phyloP scores from a whole-genome alignment of 2,888 invertebrate species.

The Brachylomia viminalis region DNA sequence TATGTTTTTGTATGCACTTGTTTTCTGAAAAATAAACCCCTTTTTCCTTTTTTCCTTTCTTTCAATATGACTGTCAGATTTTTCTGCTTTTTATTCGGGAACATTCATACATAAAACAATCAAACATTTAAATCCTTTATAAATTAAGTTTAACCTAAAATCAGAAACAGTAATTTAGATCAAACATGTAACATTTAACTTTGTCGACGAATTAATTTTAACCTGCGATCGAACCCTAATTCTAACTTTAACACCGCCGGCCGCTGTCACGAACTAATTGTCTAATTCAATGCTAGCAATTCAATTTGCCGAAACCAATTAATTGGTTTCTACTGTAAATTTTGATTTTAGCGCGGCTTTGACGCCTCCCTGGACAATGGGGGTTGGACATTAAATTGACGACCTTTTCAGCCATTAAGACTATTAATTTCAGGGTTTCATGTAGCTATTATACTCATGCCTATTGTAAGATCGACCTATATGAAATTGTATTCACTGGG shows the following conservation, averaged over 20 bases:
- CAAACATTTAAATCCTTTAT: neutral
- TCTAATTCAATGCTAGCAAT: slow-evolving; percentile 41
- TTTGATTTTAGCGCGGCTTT: slow-evolving; percentile 53
- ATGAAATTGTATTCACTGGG: slow-evolving; percentile 20
- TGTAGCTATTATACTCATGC: slow-evolving; percentile 30
- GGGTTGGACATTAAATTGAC: slow-evolving; percentile 52
- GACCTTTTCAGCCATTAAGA: slow-evolving; percentile 56
- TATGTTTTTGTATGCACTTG: neutral
- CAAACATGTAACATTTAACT: slow-evolving; percentile 32
- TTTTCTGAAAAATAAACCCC: neutral
- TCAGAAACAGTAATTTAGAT: slow-evolving; percentile 21
- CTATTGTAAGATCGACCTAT: slow-evolving; percentile 3
- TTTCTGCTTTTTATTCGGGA: neutral
- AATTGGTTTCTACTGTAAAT: slow-evolving; percentile 63
- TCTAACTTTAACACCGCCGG: slow-evolving; percentile 28
- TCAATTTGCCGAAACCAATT: slow-evolving; percentile 60
- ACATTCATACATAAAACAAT: neutral
- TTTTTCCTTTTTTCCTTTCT: neutral
- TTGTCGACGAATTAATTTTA: slow-evolving; percentile 36
- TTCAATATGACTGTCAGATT: neutral
- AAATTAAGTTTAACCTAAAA: slow-evolving; percentile 1
- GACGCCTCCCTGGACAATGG: slow-evolving; percentile 43
- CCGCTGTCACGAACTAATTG: slow-evolving; percentile 49
- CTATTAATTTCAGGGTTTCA: slow-evolving; percentile 47
- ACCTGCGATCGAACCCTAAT: slow-evolving; percentile 25